Evolutionary conservation across 2,797 vertebrate genomes (phyloP).

Genomic region (Sebastes iracundus): DNA sequence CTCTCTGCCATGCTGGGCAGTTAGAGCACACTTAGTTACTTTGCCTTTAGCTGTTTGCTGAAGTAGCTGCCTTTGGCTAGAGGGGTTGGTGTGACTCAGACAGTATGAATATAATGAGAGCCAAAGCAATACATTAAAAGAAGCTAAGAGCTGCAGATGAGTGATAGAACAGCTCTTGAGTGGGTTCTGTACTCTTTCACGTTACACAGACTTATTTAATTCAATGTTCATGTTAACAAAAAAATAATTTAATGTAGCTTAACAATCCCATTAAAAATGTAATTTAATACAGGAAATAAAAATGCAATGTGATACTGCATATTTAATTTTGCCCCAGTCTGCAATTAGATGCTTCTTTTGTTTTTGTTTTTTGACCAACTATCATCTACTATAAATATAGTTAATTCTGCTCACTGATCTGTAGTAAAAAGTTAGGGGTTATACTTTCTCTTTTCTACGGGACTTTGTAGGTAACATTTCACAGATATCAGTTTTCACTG

Average conservation of each 20-base stretch:
- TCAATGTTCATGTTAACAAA: not conserved
- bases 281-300: not conserved
- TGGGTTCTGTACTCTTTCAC: not conserved
- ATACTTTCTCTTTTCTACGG: not conserved
- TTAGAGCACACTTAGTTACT: not conserved
- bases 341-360: not conserved
- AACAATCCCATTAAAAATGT: not conserved
- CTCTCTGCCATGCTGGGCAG: not conserved
- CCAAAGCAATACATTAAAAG: not conserved
- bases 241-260: not conserved
- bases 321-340: too few species aligned
- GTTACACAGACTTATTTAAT: not conserved
- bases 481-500: not conserved
- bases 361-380: not conserved
- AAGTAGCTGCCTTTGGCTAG: not conserved
- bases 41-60: constrained; percentile 22
- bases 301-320: not conserved
- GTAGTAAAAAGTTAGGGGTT: not conserved
- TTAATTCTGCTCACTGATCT: not conserved
- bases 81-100: not conserved
- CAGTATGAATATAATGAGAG: not conserved
- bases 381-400: not conserved
- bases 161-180: constrained; percentile 1
- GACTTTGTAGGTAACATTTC: not conserved
- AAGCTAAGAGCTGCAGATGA: constrained; percentile 2